A percentile compares a stretch with the other conserved stretches of the same genome.
Conservation (phyloP, 2,888 invertebrate genomes). For the Pasiphila rectangulata region DNA sequence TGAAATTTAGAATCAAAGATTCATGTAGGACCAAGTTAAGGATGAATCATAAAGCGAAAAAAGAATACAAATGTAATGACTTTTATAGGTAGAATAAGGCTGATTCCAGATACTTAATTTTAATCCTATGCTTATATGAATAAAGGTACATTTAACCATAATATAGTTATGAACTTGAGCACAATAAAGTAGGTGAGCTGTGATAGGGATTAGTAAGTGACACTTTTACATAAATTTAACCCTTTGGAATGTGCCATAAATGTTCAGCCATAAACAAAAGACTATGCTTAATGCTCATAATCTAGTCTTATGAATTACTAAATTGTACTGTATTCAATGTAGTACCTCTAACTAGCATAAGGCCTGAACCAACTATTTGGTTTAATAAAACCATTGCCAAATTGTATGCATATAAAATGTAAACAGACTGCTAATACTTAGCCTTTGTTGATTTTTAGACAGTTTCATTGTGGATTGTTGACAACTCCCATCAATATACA, state of each 20-base stretch:
- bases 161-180: slow-evolving; percentile 39
- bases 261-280: slow-evolving; percentile 35
- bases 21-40: slow-evolving; percentile 34
- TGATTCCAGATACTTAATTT: slow-evolving; percentile 11
- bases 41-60: slow-evolving; percentile 4
- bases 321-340: slow-evolving; percentile 12
- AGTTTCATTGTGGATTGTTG: too few relatives aligned
- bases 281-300: slow-evolving; percentile 74
- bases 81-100: slow-evolving; percentile 28
- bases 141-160: not conserved
- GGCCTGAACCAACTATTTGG: not conserved
- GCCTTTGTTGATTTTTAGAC: too few relatives aligned
- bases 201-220: slow-evolving; percentile 68
- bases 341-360: not conserved
- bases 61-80: not conserved
- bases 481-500: too few relatives aligned
- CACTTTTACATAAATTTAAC: slow-evolving; percentile 38
- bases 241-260: slow-evolving; percentile 63
- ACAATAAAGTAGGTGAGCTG: slow-evolving; percentile 63
- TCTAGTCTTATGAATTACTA: slow-evolving; percentile 62
- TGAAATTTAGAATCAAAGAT: slow-evolving; percentile 49
- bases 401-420: too few relatives aligned
- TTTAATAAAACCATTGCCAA: too few relatives aligned
- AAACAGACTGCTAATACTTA: too few relatives aligned
- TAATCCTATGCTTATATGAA: not conserved